Conservation (phyloP, 2,888 invertebrate species). For the Drosophila suboccidentalis region DNA sequence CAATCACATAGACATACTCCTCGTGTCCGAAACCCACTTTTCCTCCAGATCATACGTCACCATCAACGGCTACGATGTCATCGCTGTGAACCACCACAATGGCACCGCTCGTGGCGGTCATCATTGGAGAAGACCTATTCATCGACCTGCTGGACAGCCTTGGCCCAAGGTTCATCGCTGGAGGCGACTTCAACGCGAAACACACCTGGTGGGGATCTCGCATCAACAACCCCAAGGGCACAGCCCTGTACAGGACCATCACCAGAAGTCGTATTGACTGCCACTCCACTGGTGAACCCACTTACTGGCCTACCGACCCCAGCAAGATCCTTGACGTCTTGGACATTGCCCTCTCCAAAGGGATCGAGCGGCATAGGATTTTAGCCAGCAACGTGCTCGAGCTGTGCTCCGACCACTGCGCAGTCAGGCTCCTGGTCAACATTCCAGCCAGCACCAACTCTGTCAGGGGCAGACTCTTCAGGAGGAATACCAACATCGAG, state of each 20-base stretch:
- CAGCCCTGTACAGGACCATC: not conserved
- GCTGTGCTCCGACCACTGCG: slow-evolving; percentile 5
- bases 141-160: not conserved
- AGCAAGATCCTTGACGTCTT: not conserved
- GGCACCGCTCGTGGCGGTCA: too few species aligned
- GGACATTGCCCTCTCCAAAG: slow-evolving; percentile 4
- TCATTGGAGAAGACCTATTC: not conserved
- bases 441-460: not conserved
- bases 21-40: not conserved
- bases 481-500: not conserved
- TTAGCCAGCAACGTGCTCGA: too few species aligned
- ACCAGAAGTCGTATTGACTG: not conserved
- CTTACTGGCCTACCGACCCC: not conserved
- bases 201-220: not conserved
- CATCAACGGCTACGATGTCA: not conserved
- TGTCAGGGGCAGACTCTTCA: not conserved
- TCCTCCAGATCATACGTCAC: not conserved
- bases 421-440: not conserved
- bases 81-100: not conserved
- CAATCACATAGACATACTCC: not conserved
- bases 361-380: not conserved
- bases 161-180: not conserved
- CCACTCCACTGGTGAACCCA: slow-evolving; percentile 3
- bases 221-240: not conserved
- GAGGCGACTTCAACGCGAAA: not conserved